A percentile compares a stretch with the other conserved stretches of the same genome.
These are phyloP conservation scores for Drosophila algonquin DNA, from an alignment of 2,888 invertebrate species.

Conservation along the genomic window DNA sequence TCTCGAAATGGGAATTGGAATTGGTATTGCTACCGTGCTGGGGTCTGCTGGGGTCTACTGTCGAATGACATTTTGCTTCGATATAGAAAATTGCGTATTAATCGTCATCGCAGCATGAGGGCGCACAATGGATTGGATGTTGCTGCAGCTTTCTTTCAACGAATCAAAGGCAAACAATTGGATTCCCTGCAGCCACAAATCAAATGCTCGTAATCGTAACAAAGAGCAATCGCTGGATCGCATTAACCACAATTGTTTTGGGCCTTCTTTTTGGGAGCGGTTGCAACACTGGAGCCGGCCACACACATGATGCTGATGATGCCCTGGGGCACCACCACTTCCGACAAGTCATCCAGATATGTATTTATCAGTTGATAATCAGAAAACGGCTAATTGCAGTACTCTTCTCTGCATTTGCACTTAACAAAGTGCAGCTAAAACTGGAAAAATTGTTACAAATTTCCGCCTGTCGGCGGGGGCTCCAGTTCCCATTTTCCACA, in stretches of 20 bases:
- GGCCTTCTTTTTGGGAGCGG: slow-evolving; percentile 35
- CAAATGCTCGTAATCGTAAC: slow-evolving; percentile 66
- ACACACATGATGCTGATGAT: slow-evolving; percentile 46
- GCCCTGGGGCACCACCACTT: slow-evolving; percentile 33
- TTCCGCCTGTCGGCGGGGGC: slow-evolving; percentile 67
- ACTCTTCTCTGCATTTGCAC: slow-evolving; percentile 67
- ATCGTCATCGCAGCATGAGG: slow-evolving; percentile 54
- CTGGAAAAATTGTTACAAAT: slow-evolving; percentile 59
- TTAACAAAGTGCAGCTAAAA: slow-evolving; percentile 64
- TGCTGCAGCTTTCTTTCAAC: slow-evolving; percentile 56
- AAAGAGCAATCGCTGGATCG: slow-evolving; percentile 61
- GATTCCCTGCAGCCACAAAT: slow-evolving; percentile 66
- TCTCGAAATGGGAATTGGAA: slow-evolving; percentile 13
- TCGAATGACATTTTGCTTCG: slow-evolving; percentile 62
- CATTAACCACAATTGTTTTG: slow-evolving; percentile 71
- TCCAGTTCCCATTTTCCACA: slow-evolving; percentile 45
- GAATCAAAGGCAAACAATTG: slow-evolving; percentile 62
- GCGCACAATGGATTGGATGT: slow-evolving; percentile 49
- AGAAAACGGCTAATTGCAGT: slow-evolving; percentile 55
- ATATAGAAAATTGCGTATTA: slow-evolving; percentile 64
- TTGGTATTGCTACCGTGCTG: slow-evolving; percentile 45
- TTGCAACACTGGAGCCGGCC: slow-evolving; percentile 50
- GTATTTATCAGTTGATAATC: slow-evolving; percentile 59
- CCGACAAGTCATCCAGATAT: slow-evolving; percentile 58
- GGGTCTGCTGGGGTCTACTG: not conserved